Evolutionary conservation across 2,888 invertebrate genomes (phyloP).

Genomic region (Drosophila mimetica): DNA sequence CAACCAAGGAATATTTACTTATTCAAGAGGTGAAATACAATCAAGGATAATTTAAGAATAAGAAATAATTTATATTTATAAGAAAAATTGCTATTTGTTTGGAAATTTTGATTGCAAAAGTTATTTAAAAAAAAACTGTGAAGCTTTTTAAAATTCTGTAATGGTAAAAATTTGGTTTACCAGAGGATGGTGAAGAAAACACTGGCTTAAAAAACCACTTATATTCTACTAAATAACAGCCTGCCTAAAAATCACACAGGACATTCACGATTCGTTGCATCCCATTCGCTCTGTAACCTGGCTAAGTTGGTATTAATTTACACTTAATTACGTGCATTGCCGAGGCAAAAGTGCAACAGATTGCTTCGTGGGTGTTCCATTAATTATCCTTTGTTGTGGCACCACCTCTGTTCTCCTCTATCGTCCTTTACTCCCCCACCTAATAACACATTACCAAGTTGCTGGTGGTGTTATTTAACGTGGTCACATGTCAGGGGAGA

Average conservation of each 20-base stretch:
- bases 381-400: slow-evolving; percentile 47
- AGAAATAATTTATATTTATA: no score
- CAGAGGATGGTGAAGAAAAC: no score
- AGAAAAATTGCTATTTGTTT: no score
- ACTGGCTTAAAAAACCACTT: no score
- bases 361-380: slow-evolving; percentile 52
- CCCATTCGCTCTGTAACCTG: background rate
- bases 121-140: no score
- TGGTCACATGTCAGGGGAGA: slow-evolving; percentile 13
- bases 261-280: slow-evolving; percentile 10
- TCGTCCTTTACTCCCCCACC: background rate
- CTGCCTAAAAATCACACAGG: background rate
- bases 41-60: no score
- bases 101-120: no score
- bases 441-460: slow-evolving; percentile 34
- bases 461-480: slow-evolving; percentile 50
- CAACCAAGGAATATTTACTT: no score
- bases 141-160: no score
- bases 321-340: slow-evolving; percentile 62
- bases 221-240: background rate
- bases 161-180: no score
- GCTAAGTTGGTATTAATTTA: slow-evolving; percentile 61
- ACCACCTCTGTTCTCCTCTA: background rate
- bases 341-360: slow-evolving; percentile 46
- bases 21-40: no score